phyloP scores from a whole-genome alignment of 1,140 invertebrate genomes.

The Heliconius congener region DNA sequence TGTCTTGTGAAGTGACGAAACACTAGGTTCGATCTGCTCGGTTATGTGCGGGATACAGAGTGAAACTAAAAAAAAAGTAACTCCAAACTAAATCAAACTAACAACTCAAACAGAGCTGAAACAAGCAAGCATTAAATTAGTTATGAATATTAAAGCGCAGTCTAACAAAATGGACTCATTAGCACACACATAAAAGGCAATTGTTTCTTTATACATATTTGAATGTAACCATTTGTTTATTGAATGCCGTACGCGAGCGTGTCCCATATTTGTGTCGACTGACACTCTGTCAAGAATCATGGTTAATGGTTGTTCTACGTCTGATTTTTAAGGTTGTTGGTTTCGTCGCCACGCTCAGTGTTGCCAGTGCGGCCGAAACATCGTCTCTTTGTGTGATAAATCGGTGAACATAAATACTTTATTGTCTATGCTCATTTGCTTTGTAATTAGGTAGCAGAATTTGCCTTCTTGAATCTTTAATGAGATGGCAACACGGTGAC shows the following conservation, averaged over 20 bases:
- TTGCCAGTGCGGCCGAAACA: conserved; percentile 65
- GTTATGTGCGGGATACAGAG: no score
- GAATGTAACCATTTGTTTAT: conserved; percentile 26
- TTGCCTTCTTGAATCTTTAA: conserved; percentile 76
- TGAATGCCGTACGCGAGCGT: conserved; percentile 47
- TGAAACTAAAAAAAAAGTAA: not conserved
- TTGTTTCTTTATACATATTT: conserved; percentile 62
- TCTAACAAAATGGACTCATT: conserved; percentile 56
- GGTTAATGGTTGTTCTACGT: conserved; percentile 72
- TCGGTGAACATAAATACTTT: conserved; percentile 78
- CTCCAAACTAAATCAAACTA: conserved; percentile 21
- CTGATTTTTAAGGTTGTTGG: conserved; percentile 67
- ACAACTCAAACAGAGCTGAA: conserved; percentile 31
- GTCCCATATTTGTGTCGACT: conserved; percentile 57
- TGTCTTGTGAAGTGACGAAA: no score
- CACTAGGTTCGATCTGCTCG: no score
- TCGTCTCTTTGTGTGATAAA: conserved; percentile 77
- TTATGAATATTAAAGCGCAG: conserved; percentile 48
- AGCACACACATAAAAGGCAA: conserved; percentile 70
- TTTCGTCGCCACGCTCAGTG: conserved; percentile 58
- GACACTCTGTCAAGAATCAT: conserved; percentile 60
- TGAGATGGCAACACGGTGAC: conserved; percentile 40
- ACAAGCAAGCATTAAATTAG: conserved; percentile 42
- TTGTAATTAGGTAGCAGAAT: conserved; percentile 80
- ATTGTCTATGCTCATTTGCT: conserved; percentile 75